Evolutionary conservation across 2,113 vertebrate genomes (phyloP), one percentile per base, ranked within the genome.

Genomic region (Prunella himalayana): DNA sequence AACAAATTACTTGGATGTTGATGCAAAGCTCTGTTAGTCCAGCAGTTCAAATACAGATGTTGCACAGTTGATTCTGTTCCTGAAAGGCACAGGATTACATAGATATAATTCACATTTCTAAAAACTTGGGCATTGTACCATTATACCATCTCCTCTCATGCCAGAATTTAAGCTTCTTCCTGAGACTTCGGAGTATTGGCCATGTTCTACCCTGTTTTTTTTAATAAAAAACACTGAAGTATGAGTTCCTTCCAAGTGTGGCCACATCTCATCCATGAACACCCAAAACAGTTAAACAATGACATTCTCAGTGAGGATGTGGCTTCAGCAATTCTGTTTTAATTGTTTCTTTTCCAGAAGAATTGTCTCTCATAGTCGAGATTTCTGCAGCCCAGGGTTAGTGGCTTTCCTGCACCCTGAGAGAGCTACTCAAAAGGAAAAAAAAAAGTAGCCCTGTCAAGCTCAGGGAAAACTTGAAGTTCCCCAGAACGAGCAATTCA

Each of bases 261-360:
- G 84, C 91, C 42, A 25, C 90, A 80, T 87, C 86, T 87, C 75
- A 39, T 47, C 79, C 78, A 6, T 91, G 59, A 25, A 85, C 79
- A 95, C 64, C 42, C 90, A 87, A 91, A 94, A 2, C 82, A 83
- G 90, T 83, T 82, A 86, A 93, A 94, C 88, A 93, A 91, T 92
- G 90, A 47, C 92, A 94, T 93, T 94, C 85, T 73, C 37, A 71
- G 90, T 90, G 76, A 93, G 95, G 94, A 96, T 95, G 92, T 96
- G 94, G 95, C 90, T 95, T 94, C 21, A 81, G 60, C 25, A 79
- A 95, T 81, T 92, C 82, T 92, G 82, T 82, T 96, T 88, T 80
- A 95, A 94, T 95, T 94, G 93, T 92, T 96, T 91, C 50, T 96
- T 49, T 88, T 96, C 92, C 93, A 95, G 79, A 87, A 88, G 88